Evolutionary conservation across 1,140 invertebrate species (phyloP), one percentile per base, ranked within the genome.

Genomic region (Varroa destructor): DNA sequence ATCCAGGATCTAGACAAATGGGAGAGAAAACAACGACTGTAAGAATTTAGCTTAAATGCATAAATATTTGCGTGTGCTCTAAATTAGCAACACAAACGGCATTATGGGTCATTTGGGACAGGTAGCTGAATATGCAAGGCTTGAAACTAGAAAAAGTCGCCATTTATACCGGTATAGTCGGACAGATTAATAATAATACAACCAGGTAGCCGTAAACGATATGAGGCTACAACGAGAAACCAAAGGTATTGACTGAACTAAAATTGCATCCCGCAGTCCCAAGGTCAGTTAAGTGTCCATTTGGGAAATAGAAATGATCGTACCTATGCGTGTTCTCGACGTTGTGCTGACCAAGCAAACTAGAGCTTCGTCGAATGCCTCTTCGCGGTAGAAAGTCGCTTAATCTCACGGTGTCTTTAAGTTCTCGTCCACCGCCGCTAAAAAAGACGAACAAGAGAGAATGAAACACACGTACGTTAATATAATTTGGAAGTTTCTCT

Each of bases 1-100:
- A 75, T 72, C 72, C 74, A 72, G 56, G 75, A 75, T 71, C 75
- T 75, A 25, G n/a, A 71, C 71, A 70, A 71, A 42, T 5, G 54
- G 71, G 51, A 43, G 1, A 40, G 14, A 36, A 25, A 4, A 40
- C 25, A 25, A 25, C 25, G 25, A 25, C 25, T 25, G 25, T 25
- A 25, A 25, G 25, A 25, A 25, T 25, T 25, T 25, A 25, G 25
- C 25, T 67, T 37, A 67, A 12, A 67, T 40, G 25, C 40, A 3
- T 58, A 5, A 12, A 36, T 58, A 5, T 5, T 5, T 5, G 3
- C 6, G 57, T 12, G n/a, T 12, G 3, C 3, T 5, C 12, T 58
- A 5, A 12, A 58, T 56, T n/a, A 56, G 10, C 55, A 56, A 12
- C 55, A 56, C n/a, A 12, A 56, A n/a, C 55, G n/a, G 10, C 55